Base-by-base conservation (phyloP, 2,888 invertebrate species). In the Sarcophaga variegata region DNA sequence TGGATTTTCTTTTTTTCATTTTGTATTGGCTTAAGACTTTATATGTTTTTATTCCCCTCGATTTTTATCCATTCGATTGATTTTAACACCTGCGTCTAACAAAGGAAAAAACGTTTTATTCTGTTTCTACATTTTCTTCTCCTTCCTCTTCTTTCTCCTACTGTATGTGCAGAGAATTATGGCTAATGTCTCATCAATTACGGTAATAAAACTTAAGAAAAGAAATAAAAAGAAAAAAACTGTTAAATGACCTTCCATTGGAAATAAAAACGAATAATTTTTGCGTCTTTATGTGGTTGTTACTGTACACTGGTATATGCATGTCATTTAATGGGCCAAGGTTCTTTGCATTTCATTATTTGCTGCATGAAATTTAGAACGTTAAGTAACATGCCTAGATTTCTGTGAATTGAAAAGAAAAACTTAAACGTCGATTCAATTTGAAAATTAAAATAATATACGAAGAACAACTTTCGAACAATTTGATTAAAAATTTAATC, bases 101-200 rank as follows among this genome's bases (percentile, higher is more conserved):
- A 63, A n/a, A 69, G 62, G 77, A 70, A 78, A 81, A 70, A 74
- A 37, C 37, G 37, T 37, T 37, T 37, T 6, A 37, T 37, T 37
- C 0, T 6, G 6, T 37, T 37, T 37, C 10, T 37, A 37, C 10
- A 10, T 37, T 37, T 37, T 10, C 37, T 2, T 37, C 47, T 37
- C 27, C 71, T 70, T 63, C 27, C 64, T 37, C 14, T 69, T 75
- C 62, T 63, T 37, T 20, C 69, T 66, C 27, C 27, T 71, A 59
- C 54, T 54, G 0, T 54, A 4, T 17, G 12, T 67, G 54, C 45
- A 64, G 75, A 45, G 47, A 75, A 75, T 75, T 80, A 80, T 64
- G 54, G 78, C 75, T 67, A 81, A 86, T 86, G 72, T 83, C 74
- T 75, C 86, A 87, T 87, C 81, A 81, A 83, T 87, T 83, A 87